phyloP scores from a whole-genome alignment of 2,797 vertebrate species.

The Malurus leucopterus region DNA sequence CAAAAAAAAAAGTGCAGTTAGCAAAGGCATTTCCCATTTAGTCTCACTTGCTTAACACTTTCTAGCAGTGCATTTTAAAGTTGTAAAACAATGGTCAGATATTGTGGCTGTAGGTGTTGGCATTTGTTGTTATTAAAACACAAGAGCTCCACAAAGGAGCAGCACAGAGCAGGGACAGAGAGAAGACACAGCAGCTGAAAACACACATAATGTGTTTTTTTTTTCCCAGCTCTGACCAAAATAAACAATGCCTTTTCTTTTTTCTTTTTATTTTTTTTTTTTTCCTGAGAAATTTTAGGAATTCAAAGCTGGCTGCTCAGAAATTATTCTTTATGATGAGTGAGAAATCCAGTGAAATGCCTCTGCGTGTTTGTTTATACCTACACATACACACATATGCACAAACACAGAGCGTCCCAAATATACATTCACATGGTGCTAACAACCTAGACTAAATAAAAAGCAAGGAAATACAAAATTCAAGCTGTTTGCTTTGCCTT shows the following conservation, averaged over 20 bases:
- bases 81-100: not conserved
- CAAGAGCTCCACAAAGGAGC: not conserved
- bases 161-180: not conserved
- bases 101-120: not conserved
- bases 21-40: not conserved
- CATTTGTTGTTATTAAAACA: not conserved
- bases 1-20: not conserved
- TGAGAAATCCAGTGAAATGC: not conserved
- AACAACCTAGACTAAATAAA: slow-evolving; percentile 50
- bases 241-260: not conserved
- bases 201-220: not conserved
- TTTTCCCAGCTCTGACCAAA: not conserved
- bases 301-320: not conserved
- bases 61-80: not conserved
- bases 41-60: not conserved
- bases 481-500: slow-evolving; percentile 61
- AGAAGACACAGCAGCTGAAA: not conserved
- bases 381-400: not conserved
- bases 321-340: not conserved
- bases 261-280: not conserved
- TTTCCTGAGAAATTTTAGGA: not conserved
- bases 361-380: slow-evolving; percentile 16
- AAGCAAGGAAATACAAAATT: slow-evolving; percentile 44
- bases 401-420: slow-evolving; percentile 5
- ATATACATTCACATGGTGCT: slow-evolving; percentile 16